Base-by-base conservation (phyloP, 2,797 vertebrate species). In the Diplodus sargus region DNA sequence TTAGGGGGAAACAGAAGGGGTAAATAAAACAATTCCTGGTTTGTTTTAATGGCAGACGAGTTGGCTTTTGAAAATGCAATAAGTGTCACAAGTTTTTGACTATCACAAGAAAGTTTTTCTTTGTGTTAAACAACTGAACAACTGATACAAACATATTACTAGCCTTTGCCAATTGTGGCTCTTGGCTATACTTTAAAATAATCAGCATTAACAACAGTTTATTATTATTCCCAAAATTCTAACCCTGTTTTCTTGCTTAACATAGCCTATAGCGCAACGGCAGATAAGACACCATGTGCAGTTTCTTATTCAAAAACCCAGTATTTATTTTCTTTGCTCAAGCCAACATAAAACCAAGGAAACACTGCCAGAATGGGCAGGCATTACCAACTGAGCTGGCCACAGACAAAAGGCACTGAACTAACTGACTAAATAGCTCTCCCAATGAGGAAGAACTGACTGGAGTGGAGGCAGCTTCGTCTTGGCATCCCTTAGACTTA, bases 1-100 rank as follows among this genome's bases (percentile, higher is more conserved):
- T 80, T 71, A 76, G 28, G n/a, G 7, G 47, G 34, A 70, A 81
- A 73, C 6, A 59, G 64, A 70, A 63, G 70, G 56, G 42, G 53
- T 48, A 12, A 58, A 81, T 74, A 45, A 43, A 79, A 80, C 43
- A 16, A 70, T 64, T 58, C 22, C 54, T 49, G 12, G 20, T 64
- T 64, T 34, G 28, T 48, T 51, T 56, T 60, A n/a, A n/a, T 10
- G 49, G 53, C 45, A 62, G 60, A 56, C 61, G 51, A 61, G 12
- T n/a, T 75, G 53, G 4, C 39, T 58, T 67, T 58, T 3, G 13
- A 45, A 39, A 57, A 30, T 12, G 6, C 43, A 68, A 28, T 14
- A 39, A 52, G 58, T 43, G 70, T 54, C 34, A 69, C 2, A 71
- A 57, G 30, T 74, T 65, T 61, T 39, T 53, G 75, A 78, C 18